Percentiles rank a stretch among this genome's conserved stretches.
These are phyloP conservation scores for Acanthurus leucopareius DNA, from an alignment of 2,797 vertebrate genomes.

Conservation along the genomic window DNA sequence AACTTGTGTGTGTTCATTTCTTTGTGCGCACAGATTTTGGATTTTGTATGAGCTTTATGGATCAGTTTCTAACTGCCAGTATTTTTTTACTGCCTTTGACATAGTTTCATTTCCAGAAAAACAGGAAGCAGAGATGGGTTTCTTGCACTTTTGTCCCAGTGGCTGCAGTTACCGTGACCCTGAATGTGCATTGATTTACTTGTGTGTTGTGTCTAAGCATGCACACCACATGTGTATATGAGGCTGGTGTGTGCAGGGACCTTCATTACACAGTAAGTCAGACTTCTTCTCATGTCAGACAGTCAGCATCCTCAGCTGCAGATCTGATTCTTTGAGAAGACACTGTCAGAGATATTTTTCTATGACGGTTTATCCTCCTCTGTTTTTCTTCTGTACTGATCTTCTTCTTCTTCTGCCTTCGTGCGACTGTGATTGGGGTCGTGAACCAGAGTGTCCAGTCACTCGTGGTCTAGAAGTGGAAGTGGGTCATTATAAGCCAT, in stretches of 20 bases:
- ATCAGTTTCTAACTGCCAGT: constrained; percentile 61
- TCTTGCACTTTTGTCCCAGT: constrained; percentile 76
- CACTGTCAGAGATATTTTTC: constrained; percentile 26
- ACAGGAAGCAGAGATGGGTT: constrained; percentile 83
- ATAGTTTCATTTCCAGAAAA: constrained; percentile 84
- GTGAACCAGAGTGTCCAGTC: constrained; percentile 47
- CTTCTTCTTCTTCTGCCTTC: constrained; percentile 15
- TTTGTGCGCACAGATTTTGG: constrained; percentile 42
- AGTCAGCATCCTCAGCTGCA: neutral
- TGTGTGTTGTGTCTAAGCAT: constrained; percentile 31
- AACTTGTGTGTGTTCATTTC: constrained; percentile 10
- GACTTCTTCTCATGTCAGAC: constrained; percentile 1
- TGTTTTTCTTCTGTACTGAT: constrained; percentile 27
- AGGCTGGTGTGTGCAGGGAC: constrained; percentile 2
- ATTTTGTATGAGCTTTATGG: constrained; percentile 50
- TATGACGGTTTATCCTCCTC: constrained; percentile 17
- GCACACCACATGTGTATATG: constrained; percentile 4
- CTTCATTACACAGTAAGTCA: constrained; percentile 24
- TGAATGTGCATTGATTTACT: constrained; percentile 63
- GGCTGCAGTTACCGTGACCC: constrained; percentile 74
- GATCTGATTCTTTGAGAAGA: constrained; percentile 9
- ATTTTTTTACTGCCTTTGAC: constrained; percentile 78
- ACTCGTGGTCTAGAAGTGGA: constrained; percentile 56
- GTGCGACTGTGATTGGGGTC: constrained; percentile 16
- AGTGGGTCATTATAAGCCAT: constrained; percentile 53